Base-by-base conservation (phyloP, 2,888 invertebrate species). In the Philereme transversata region DNA sequence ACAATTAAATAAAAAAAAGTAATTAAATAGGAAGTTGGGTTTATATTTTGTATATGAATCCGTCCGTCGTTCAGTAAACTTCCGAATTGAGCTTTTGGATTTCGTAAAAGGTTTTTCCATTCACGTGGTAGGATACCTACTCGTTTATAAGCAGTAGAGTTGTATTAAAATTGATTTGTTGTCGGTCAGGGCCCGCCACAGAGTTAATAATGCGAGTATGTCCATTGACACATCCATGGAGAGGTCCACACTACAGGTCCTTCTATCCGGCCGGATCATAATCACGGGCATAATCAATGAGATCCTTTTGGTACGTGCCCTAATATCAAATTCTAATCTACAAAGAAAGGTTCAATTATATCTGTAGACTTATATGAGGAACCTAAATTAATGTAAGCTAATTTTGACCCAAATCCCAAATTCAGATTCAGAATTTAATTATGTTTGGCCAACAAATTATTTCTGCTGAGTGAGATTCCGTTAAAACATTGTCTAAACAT, bases 241-340 rank as follows among this genome's bases (percentile, higher is more conserved):
- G 57, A 75, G 75, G 45, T 85, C 87, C 3, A 86, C 87, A 0
- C 72, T 92, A 35, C 91, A 91, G 75, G 84, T 88, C 10, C 62
- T 92, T 35, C 73, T 91, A 0, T 92, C 91, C 0, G 91, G 87
- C 0, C 82, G 91, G 8, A 86, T 91, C 49, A 81, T 91, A 49
- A 86, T 92, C 47, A 86, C 83, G 7, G 90, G 91, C 36, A 88
- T 91, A 46, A 75, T 91, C 11, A 90, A 91, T 68, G 90, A 91
- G 73, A 86, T 92, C 46, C 65, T 92, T 59, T 49, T 86, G 75
- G 83, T 83, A 66, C 36, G 57, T 44, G 22, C 9, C 35, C 5
- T 34, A 22, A 22, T 22, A 22, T 22, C 22, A 2, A 22, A 22
- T 22, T 22, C 3, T 22, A 22, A 22, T 22, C 22, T 22, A 22